Evolutionary conservation across 1,140 invertebrate genomes (phyloP).

Genomic region (Anastrepha ludens): DNA sequence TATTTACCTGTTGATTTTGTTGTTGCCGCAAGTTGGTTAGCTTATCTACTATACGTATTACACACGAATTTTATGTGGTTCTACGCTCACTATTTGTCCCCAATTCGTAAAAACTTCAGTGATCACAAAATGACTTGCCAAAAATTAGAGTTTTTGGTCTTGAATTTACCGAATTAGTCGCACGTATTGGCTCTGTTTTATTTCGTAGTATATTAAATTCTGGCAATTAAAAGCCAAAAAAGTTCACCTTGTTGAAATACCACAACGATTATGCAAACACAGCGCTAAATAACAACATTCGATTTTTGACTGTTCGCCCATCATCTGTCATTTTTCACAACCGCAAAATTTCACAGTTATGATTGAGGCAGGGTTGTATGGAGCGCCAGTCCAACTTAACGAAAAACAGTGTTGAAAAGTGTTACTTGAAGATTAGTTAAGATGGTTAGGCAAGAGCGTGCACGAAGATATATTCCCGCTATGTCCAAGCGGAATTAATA

Average conservation of each 20-base stretch:
- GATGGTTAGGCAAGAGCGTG: too few relatives aligned
- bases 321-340: conserved; percentile 10
- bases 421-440: too few relatives aligned
- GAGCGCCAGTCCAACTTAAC: background rate
- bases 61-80: background rate
- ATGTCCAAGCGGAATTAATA: too few relatives aligned
- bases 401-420: background rate
- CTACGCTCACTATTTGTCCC: background rate
- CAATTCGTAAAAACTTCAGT: background rate
- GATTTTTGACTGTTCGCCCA: conserved; percentile 1
- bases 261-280: conserved; percentile 29
- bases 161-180: background rate
- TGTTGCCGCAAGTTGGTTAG: background rate
- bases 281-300: conserved; percentile 29
- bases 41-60: background rate
- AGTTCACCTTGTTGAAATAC: background rate
- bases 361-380: background rate
- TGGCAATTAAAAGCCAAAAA: background rate
- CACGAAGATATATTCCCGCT: too few relatives aligned
- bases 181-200: background rate
- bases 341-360: background rate
- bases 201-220: background rate
- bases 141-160: background rate
- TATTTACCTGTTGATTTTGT: conserved; percentile 50
- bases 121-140: background rate